Evolutionary conservation across 2,888 invertebrate genomes (phyloP), one percentile per base, ranked within the genome.

Genomic region (Phalangium opilio): DNA sequence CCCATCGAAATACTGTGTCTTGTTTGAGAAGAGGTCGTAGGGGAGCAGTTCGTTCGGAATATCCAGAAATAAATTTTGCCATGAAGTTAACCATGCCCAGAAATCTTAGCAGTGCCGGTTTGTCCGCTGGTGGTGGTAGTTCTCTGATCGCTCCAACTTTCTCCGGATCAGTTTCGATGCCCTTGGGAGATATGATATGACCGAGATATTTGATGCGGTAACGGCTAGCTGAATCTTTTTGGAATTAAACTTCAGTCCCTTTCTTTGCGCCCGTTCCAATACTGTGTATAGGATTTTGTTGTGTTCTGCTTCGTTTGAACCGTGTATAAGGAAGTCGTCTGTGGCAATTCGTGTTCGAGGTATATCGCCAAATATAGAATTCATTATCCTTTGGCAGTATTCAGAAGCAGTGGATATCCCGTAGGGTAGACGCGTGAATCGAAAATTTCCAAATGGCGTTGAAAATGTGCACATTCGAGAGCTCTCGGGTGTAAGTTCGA

Each of bases 391-490:
- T 53, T 64, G 61, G 54, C 55, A 64, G 19, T 57, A 60, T 7
- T 60, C 60, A n/a, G 64, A 62, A n/a, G 61, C 63, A 43, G 58
- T 52, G 1, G 61, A 58, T 1, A 64, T 43, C 1, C 62, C 63
- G 49, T 58, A 63, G 55, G 60, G 56, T 36, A 62, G 40, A 12
- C 63, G 47, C 3, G 54, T 61, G 38, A 57, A 58, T 41, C 57
- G 48, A 50, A 55, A 64, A 11, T 63, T 45, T 2, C 63, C 64
- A 44, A 60, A 61, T 43, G 60, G 63, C 1, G 63, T 64, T 48
- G 48, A 62, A 42, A 66, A 51, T 1, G 62, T 64, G n/a, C 63
- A 44, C 10, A 59, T 51, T n/a, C 62, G 52, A 44, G 56, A 50
- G 48, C 60, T 57, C 17, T 61, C 59, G 1, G 57, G 58, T 33